Conservation (phyloP, 2,113 vertebrate species). For the Solea solea region DNA sequence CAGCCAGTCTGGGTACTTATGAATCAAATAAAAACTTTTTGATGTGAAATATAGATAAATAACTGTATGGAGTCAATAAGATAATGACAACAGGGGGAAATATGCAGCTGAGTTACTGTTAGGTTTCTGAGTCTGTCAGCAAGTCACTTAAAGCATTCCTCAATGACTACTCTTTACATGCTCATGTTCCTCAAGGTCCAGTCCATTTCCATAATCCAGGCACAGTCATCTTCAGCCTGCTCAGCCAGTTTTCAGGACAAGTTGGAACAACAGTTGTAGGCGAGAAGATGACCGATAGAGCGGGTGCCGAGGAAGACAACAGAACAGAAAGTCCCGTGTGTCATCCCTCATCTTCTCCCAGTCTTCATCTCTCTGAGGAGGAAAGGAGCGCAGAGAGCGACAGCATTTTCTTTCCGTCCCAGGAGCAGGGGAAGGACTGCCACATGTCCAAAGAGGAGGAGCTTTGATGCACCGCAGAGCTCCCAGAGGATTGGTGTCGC, state of each 20-base stretch:
- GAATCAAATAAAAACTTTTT: conserved; percentile 43
- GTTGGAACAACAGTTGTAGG: conserved; percentile 39
- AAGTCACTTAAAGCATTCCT: not conserved
- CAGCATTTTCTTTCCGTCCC: conserved; percentile 76
- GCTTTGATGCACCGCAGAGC: conserved; percentile 45
- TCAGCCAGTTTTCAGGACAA: conserved; percentile 75
- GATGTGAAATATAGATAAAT: conserved; percentile 32
- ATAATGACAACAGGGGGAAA: conserved; percentile 3
- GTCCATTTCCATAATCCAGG: conserved; percentile 80
- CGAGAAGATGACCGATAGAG: conserved; percentile 21
- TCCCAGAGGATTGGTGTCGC: conserved; percentile 8
- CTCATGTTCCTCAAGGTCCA: conserved; percentile 63
- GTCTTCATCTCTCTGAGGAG: conserved; percentile 75
- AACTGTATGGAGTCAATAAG: not conserved
- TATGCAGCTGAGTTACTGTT: conserved; percentile 25
- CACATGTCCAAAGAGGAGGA: conserved; percentile 82
- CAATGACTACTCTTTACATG: conserved; percentile 1
- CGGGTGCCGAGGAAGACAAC: conserved; percentile 40
- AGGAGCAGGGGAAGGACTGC: conserved; percentile 82
- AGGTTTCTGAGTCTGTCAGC: conserved; percentile 13
- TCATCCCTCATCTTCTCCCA: conserved; percentile 61
- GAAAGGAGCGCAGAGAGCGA: conserved; percentile 63
- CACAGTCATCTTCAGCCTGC: conserved; percentile 80
- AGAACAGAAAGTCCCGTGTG: conserved; percentile 40
- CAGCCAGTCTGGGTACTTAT: conserved; percentile 67